A percentile compares a stretch with the other conserved stretches of the same genome.
phyloP scores from a whole-genome alignment of 2,797 vertebrate species.

The Hozukius guyotensis region DNA sequence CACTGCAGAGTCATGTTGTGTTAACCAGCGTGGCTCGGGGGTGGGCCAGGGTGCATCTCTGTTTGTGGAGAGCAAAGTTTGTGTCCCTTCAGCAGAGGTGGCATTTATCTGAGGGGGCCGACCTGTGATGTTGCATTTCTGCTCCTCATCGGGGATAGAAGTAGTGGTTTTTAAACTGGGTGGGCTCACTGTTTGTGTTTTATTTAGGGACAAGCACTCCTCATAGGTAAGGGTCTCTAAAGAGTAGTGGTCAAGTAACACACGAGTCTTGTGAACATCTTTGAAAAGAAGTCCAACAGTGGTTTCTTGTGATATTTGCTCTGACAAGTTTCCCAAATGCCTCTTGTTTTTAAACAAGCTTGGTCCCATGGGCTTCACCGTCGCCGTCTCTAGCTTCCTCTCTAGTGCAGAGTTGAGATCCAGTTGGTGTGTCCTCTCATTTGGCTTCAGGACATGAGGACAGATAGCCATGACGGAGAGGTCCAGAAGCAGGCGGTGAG shows the following conservation, averaged over 20 bases:
- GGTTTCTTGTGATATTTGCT: conserved; percentile 5
- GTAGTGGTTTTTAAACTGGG: conserved; percentile 45
- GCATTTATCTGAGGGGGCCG: conserved; percentile 18
- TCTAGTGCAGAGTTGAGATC: neutral
- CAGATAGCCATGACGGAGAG: conserved; percentile 80
- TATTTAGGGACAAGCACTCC: conserved; percentile 76
- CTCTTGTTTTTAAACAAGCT: conserved; percentile 1
- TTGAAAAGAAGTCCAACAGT: neutral
- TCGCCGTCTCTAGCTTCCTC: neutral
- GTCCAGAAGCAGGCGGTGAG: conserved; percentile 78
- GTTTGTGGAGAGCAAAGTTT: conserved; percentile 46
- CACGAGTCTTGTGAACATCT: neutral
- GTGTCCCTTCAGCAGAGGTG: conserved; percentile 41
- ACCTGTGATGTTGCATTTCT: conserved; percentile 59
- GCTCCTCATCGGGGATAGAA: conserved; percentile 28
- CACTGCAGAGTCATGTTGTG: conserved; percentile 44
- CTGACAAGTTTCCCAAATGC: neutral
- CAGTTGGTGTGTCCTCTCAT: conserved; percentile 30
- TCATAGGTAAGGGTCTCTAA: conserved; percentile 78
- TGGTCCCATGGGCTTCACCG: neutral
- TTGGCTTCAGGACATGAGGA: conserved; percentile 70
- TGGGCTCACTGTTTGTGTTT: conserved; percentile 44
- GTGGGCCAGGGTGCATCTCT: conserved; percentile 46
- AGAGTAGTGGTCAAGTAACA: conserved; percentile 53
- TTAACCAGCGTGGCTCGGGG: neutral